Evolutionary conservation across 2,797 vertebrate genomes (phyloP).

Genomic region (Pristis pectinata): DNA sequence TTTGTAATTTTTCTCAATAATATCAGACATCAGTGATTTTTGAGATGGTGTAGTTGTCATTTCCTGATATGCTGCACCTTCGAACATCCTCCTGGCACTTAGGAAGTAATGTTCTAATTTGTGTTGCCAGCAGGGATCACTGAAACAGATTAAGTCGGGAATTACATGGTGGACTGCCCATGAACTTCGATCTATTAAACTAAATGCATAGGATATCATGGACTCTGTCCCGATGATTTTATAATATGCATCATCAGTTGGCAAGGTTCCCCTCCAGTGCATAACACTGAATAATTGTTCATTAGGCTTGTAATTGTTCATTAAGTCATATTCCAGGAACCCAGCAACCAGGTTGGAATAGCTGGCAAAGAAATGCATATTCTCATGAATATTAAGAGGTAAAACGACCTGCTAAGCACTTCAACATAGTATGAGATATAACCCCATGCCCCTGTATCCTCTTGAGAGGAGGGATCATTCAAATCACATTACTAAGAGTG

Average conservation of each 20-base stretch:
- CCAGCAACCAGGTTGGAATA: not conserved
- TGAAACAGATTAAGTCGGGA: not conserved
- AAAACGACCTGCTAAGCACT: not conserved
- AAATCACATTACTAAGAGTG: not conserved
- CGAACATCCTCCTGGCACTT: not conserved
- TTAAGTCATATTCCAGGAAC: not conserved
- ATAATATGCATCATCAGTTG: not conserved
- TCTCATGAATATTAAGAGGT: not conserved
- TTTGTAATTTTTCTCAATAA: not conserved
- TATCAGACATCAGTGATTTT: not conserved
- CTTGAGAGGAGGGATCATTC: not conserved
- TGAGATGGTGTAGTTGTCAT: not conserved
- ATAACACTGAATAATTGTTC: not conserved
- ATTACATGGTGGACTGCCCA: not conserved
- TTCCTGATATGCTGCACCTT: not conserved
- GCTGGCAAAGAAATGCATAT: not conserved
- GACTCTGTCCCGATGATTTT: not conserved
- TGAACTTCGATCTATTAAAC: not conserved
- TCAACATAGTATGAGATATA: not conserved
- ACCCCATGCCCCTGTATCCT: not conserved
- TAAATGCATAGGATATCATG: not conserved
- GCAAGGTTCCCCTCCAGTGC: not conserved
- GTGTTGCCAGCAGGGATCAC: not conserved
- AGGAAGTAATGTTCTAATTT: not conserved
- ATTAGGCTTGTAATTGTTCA: not conserved